phyloP scores from a whole-genome alignment of 1,140 invertebrate genomes.

The Gryllus bimaculatus region DNA sequence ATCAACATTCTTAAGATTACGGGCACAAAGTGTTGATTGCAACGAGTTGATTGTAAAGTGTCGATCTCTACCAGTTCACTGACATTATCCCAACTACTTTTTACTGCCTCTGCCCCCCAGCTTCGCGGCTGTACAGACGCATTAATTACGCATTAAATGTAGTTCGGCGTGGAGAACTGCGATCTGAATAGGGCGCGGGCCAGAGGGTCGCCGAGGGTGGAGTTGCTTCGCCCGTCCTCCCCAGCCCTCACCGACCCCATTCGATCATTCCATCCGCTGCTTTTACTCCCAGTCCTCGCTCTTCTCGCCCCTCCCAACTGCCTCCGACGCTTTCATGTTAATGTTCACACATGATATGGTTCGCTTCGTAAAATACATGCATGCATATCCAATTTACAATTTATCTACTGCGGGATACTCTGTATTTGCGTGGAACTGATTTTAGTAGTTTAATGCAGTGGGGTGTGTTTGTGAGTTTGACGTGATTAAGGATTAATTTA shows the following conservation, averaged over 20 bases:
- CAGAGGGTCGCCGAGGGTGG: not conserved
- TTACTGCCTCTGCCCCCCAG: not conserved
- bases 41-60: too few relatives aligned
- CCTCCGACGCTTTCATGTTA: not conserved
- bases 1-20: not conserved
- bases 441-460: not conserved
- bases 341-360: constrained; percentile 4
- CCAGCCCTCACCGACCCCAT: too few relatives aligned
- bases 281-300: not conserved
- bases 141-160: not conserved
- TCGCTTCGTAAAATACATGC: not conserved
- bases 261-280: not conserved
- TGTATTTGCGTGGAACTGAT: not conserved
- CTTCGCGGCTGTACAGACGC: not conserved
- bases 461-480: not conserved
- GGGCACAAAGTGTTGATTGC: too few relatives aligned
- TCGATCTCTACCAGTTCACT: not conserved
- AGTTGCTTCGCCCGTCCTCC: not conserved
- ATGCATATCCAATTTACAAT: not conserved
- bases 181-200: not conserved
- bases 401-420: not conserved
- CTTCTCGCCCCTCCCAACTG: not conserved
- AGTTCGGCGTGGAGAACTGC: not conserved
- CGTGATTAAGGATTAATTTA: not conserved
- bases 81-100: not conserved